Conservation (phyloP, 2,113 vertebrate genomes). For the Erythrocercus mccallii region DNA sequence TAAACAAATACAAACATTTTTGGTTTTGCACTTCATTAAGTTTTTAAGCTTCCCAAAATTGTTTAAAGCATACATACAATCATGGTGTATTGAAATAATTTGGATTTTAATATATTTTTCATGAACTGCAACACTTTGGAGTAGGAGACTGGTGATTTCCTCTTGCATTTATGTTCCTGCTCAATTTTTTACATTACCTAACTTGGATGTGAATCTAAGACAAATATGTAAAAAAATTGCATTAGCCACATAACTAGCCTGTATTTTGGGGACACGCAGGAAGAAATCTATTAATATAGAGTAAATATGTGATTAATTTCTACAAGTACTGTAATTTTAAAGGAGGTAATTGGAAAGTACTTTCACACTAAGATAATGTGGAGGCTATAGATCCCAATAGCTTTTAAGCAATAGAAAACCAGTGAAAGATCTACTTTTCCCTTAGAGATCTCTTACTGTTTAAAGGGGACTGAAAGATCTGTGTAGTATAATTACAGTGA, state of each 20-base stretch:
- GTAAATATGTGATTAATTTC: neutral
- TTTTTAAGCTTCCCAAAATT: slow-evolving; percentile 6
- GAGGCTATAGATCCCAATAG: neutral
- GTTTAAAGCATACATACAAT: neutral
- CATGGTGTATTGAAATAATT: neutral
- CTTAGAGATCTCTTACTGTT: neutral
- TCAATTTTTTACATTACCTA: neutral
- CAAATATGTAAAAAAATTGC: neutral
- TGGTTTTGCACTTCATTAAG: neutral
- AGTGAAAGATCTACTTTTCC: neutral
- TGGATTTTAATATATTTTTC: neutral
- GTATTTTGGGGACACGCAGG: neutral
- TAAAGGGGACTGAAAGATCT: neutral
- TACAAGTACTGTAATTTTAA: neutral
- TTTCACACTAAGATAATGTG: neutral
- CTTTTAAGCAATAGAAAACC: neutral
- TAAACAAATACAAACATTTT: neutral
- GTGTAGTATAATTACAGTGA: neutral
- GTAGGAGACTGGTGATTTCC: neutral
- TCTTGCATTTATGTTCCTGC: neutral
- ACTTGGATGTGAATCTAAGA: neutral
- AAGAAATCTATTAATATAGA: neutral
- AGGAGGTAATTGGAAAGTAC: neutral
- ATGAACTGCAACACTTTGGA: neutral
- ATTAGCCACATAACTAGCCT: neutral